Evolutionary conservation across 1,140 invertebrate species (phyloP).

Genomic region (Drosophila dunni): DNA sequence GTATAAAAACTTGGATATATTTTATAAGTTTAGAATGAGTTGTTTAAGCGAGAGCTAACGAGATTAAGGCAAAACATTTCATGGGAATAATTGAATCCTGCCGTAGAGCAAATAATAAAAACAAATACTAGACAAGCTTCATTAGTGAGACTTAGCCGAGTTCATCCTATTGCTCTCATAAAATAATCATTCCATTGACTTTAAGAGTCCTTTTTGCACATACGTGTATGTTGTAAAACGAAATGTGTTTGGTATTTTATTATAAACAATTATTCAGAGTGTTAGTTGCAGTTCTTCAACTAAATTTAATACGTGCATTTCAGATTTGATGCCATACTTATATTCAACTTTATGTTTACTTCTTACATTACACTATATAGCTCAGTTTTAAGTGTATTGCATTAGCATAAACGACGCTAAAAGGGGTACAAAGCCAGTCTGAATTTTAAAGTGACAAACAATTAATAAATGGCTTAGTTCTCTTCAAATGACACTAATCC

Average conservation of each 20-base stretch:
- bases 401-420: slow-evolving; percentile 18
- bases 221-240: not conserved
- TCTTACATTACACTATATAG: not conserved
- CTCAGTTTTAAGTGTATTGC: not conserved
- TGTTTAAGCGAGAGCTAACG: too few relatives aligned
- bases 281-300: slow-evolving; percentile 14
- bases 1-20: slow-evolving; percentile 19
- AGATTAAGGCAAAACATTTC: too few relatives aligned
- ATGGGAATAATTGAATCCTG: too few relatives aligned
- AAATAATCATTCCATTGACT: not conserved
- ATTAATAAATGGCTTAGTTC: slow-evolving; percentile 28
- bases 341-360: not conserved
- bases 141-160: too few relatives aligned
- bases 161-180: not conserved
- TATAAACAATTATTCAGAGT: slow-evolving; percentile 1
- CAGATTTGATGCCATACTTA: slow-evolving; percentile 4
- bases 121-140: too few relatives aligned
- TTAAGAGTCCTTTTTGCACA: not conserved
- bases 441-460: slow-evolving; percentile 19
- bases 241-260: not conserved
- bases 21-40: slow-evolving; percentile 1
- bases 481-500: slow-evolving; percentile 24
- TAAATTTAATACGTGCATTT: not conserved
- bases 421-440: not conserved
- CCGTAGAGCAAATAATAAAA: too few relatives aligned